A percentile compares a stretch with the other conserved stretches of the same genome.
phyloP scores from a whole-genome alignment of 2,113 vertebrate genomes.

The Cyanoliseus patagonus region DNA sequence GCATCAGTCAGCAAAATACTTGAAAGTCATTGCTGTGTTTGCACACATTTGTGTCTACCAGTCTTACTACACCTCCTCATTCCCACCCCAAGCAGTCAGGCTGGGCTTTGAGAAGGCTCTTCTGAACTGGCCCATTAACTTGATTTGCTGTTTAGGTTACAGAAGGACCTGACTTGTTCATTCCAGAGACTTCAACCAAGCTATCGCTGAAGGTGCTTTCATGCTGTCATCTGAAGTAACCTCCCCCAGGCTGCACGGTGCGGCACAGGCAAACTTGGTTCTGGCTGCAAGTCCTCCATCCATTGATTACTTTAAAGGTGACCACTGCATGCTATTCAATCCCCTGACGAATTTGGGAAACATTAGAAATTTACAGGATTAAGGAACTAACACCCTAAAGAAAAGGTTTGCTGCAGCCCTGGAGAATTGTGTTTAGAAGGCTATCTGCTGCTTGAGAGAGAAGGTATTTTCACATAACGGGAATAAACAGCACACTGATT shows the following conservation, averaged over 20 bases:
- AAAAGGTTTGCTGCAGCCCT: background rate
- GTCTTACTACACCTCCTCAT: background rate
- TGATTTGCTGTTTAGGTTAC: background rate
- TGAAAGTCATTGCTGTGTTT: background rate
- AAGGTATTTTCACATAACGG: rapidly evolving
- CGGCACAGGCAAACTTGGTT: background rate
- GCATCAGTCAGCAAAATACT: background rate
- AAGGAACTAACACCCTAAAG: background rate
- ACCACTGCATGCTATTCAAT: background rate
- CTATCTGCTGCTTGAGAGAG: background rate
- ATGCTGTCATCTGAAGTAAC: background rate
- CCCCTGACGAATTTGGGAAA: background rate
- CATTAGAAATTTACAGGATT: background rate
- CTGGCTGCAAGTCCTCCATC: background rate
- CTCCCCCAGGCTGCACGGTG: background rate
- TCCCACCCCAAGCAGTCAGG: background rate
- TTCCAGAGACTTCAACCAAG: background rate
- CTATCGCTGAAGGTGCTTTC: background rate
- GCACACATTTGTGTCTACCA: background rate
- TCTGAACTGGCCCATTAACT: background rate
- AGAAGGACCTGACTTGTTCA: background rate
- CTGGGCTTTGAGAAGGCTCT: background rate
- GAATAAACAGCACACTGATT: background rate
- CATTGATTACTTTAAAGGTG: background rate
- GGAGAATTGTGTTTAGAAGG: background rate